Conservation (phyloP, 2,888 invertebrate genomes). For the Lepidocyrtoides sp. region DNA sequence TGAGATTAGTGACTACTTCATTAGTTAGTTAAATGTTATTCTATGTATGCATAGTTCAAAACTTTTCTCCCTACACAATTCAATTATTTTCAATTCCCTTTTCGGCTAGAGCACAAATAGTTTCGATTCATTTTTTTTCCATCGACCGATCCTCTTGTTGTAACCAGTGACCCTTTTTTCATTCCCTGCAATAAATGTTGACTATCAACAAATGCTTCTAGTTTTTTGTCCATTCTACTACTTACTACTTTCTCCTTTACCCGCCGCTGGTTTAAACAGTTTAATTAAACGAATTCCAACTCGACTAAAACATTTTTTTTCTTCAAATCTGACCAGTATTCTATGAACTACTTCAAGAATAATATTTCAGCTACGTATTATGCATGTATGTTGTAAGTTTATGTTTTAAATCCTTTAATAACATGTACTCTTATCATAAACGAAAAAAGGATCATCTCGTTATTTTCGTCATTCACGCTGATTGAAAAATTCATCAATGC, state of each 20-base stretch:
- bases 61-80: too few species aligned
- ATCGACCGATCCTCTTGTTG: not conserved
- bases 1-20: constrained; percentile 10
- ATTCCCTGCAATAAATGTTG: constrained; percentile 21
- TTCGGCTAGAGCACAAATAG: constrained; percentile 31
- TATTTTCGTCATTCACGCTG: constrained; percentile 51
- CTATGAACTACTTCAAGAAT: constrained; percentile 5
- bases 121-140: constrained; percentile 17
- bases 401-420: constrained; percentile 6
- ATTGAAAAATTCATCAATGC: constrained; percentile 47
- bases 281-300: not conserved
- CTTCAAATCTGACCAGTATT: not conserved
- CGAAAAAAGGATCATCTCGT: constrained; percentile 56
- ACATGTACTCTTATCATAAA: constrained; percentile 3
- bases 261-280: not conserved
- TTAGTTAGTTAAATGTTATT: too few species aligned
- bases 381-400: not conserved
- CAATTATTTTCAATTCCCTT: constrained; percentile 40
- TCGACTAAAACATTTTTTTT: not conserved
- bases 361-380: constrained; percentile 21
- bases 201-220: constrained; percentile 18
- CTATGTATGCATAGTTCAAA: not conserved
- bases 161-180: not conserved
- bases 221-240: not conserved
- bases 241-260: not conserved